Conservation (phyloP, 2,888 invertebrate genomes). For the Exephanes ischioxanthus region DNA sequence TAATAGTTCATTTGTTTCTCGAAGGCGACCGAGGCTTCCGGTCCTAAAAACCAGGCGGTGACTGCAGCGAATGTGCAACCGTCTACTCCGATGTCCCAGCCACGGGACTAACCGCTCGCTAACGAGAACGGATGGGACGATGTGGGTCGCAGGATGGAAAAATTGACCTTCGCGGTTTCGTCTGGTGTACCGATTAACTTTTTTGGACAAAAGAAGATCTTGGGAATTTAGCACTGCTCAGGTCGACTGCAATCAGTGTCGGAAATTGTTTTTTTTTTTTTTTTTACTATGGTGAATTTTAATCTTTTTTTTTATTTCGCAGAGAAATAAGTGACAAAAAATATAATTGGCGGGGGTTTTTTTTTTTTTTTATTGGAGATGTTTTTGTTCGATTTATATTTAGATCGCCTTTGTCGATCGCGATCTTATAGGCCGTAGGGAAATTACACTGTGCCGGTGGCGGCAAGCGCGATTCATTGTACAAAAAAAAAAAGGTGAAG, state of each 20-base stretch:
- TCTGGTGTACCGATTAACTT: neutral
- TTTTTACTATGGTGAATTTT: neutral
- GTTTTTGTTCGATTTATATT: neutral
- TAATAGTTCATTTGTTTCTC: slow-evolving; percentile 81
- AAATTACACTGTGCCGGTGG: neutral
- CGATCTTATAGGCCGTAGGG: neutral
- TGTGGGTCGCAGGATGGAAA: slow-evolving; percentile 6
- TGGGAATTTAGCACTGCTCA: neutral
- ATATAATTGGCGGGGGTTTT: neutral
- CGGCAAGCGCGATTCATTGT: slow-evolving; percentile 5
- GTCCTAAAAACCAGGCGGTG: slow-evolving; percentile 70
- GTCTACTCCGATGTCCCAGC: neutral
- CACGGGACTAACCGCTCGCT: slow-evolving; percentile 17
- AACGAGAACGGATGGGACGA: slow-evolving; percentile 25
- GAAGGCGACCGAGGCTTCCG: slow-evolving; percentile 75
- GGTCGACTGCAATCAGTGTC: neutral
- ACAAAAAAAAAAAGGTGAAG: slow-evolving; percentile 55
- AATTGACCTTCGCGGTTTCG: slow-evolving; percentile 9
- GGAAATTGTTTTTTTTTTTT: neutral
- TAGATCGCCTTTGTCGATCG: neutral
- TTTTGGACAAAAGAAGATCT: neutral
- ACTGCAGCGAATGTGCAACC: slow-evolving; percentile 3
- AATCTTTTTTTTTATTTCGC: neutral
- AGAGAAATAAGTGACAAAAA: neutral
- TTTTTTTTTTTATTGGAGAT: neutral